These are phyloP conservation scores for Pangasianodon hypophthalmus DNA, from an alignment of 2,113 vertebrate species.

Conservation along the genomic window DNA sequence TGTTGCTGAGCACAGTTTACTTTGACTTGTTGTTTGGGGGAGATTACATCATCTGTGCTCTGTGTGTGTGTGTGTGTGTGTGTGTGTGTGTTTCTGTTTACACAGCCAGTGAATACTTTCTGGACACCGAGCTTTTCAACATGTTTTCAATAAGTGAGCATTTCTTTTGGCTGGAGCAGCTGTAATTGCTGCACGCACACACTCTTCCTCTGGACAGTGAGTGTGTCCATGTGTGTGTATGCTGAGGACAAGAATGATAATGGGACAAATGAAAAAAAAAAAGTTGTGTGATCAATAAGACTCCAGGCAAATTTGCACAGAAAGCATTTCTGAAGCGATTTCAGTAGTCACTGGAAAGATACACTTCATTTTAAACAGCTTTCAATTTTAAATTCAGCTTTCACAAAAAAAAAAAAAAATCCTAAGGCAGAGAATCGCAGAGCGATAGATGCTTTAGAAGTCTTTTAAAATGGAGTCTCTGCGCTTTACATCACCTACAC, in stretches of 20 bases:
- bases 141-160: neutral
- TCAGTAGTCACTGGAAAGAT: neutral
- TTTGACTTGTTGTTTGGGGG: neutral
- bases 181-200: neutral
- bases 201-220: neutral
- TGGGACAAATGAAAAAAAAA: neutral
- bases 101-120: neutral
- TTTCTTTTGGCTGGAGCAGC: neutral
- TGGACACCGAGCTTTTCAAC: neutral
- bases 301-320: neutral
- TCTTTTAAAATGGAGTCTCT: neutral
- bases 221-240: neutral
- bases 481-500: conserved; percentile 1
- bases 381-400: neutral
- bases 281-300: neutral
- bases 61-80: neutral
- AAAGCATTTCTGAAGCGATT: conserved; percentile 1
- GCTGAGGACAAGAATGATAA: neutral
- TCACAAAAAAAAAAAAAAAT: neutral
- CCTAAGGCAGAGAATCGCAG: neutral
- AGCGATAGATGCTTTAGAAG: neutral
- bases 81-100: neutral
- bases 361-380: neutral
- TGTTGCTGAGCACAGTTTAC: conserved; percentile 5
- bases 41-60: neutral